phyloP scores from a whole-genome alignment of 1,140 invertebrate genomes.

The Liolophura sinensis region DNA sequence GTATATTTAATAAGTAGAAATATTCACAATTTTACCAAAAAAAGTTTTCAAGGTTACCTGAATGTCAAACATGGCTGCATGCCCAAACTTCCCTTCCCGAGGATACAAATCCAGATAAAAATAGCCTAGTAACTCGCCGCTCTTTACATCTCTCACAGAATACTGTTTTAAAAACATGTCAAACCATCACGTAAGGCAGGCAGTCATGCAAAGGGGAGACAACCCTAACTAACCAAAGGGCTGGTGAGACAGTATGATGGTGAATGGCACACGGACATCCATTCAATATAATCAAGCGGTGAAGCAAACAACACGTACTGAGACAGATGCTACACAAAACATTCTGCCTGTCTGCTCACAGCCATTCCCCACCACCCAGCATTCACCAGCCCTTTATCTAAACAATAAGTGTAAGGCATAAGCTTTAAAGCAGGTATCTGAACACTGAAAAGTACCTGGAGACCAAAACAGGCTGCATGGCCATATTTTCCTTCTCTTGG shows the following conservation, averaged over 20 bases:
- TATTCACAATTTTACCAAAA: too few species aligned
- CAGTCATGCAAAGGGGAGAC: too few species aligned
- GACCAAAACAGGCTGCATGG: conserved; percentile 60
- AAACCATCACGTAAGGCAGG: too few species aligned
- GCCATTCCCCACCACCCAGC: too few species aligned
- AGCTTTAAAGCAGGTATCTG: neutral
- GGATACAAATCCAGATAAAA: conserved; percentile 61
- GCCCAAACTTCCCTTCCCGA: conserved; percentile 60
- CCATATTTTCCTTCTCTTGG: conserved; percentile 65
- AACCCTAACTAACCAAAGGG: too few species aligned
- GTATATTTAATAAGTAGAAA: too few species aligned
- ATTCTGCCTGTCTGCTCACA: too few species aligned
- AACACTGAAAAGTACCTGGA: conserved; percentile 46
- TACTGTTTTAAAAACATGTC: conserved; percentile 27
- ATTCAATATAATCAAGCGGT: too few species aligned
- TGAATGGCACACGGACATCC: too few species aligned
- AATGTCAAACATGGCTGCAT: conserved; percentile 48
- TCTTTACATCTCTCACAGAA: conserved; percentile 50
- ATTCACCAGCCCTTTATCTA: neutral
- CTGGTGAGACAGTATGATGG: too few species aligned
- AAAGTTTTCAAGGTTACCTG: conserved; percentile 21
- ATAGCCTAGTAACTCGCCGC: conserved; percentile 55
- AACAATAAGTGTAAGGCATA: neutral
- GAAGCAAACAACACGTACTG: too few species aligned
- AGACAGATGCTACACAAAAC: too few species aligned